phyloP scores from a whole-genome alignment of 2,888 invertebrate genomes.

The Phrixothrix hirtus region DNA sequence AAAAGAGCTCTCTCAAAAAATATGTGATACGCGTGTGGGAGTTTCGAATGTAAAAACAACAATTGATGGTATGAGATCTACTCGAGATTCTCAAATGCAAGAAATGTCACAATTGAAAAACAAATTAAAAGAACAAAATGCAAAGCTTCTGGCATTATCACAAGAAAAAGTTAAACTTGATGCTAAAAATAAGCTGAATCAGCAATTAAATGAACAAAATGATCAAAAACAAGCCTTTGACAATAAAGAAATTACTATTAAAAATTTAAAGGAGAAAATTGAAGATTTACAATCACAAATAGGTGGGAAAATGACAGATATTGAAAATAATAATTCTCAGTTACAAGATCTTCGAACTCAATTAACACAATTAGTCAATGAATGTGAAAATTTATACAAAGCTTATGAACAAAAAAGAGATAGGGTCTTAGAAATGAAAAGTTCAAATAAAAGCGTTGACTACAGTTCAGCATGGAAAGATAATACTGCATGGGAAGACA shows the following conservation, averaged over 20 bases:
- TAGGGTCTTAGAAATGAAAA: constrained; percentile 56
- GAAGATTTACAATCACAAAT: constrained; percentile 79
- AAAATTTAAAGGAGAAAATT: constrained; percentile 67
- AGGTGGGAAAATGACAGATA: constrained; percentile 75
- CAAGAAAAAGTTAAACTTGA: constrained; percentile 80
- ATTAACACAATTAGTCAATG: constrained; percentile 66
- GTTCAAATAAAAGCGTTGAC: constrained; percentile 48
- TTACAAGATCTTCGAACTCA: constrained; percentile 73
- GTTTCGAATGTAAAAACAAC: constrained; percentile 90
- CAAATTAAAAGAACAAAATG: constrained; percentile 82
- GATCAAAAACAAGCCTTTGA: constrained; percentile 66
- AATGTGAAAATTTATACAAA: constrained; percentile 69
- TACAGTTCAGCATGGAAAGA: constrained; percentile 63
- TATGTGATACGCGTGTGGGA: constrained; percentile 80
- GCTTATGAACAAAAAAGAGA: constrained; percentile 71
- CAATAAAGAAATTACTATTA: constrained; percentile 68
- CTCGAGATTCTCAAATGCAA: constrained; percentile 87
- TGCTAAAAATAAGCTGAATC: constrained; percentile 66
- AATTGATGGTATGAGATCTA: constrained; percentile 94
- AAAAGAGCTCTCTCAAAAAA: constrained; percentile 77
- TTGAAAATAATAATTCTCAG: constrained; percentile 78
- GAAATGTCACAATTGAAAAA: constrained; percentile 84
- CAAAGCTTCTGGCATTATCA: constrained; percentile 74
- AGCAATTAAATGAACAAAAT: constrained; percentile 54
- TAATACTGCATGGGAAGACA: constrained; percentile 63